A percentile compares a stretch with the other conserved stretches of the same genome.
These are phyloP conservation scores for Urocynchramus pylzowi DNA, from an alignment of 2,113 vertebrate species.

Conservation along the genomic window DNA sequence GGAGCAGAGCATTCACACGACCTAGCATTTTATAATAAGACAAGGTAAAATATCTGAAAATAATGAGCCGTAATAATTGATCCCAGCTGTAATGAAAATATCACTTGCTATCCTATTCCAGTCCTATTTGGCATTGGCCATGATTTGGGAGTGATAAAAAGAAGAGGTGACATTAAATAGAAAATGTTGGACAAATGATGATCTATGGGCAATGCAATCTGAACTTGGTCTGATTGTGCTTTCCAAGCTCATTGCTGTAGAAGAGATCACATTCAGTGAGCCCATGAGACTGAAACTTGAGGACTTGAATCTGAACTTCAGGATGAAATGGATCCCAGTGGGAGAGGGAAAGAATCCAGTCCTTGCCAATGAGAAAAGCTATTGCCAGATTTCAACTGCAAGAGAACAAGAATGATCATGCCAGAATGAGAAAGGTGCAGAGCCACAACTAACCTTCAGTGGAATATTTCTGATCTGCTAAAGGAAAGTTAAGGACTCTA, in stretches of 20 bases:
- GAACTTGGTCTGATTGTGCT: not conserved
- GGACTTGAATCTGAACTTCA: not conserved
- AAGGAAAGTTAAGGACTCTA: not conserved
- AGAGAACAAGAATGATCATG: not conserved
- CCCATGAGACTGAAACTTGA: not conserved
- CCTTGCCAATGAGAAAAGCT: not conserved
- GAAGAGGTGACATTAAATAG: not conserved
- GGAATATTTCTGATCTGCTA: not conserved
- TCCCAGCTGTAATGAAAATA: not conserved
- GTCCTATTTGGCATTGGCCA: not conserved
- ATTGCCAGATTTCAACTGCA: not conserved
- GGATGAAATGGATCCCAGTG: not conserved
- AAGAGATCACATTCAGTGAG: not conserved
- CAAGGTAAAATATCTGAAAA: constrained; percentile 15
- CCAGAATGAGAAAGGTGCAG: not conserved
- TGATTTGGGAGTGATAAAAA: not conserved
- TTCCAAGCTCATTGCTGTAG: not conserved
- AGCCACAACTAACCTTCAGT: not conserved
- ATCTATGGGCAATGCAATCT: not conserved
- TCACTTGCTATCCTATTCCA: not conserved
- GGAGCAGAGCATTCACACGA: not conserved
- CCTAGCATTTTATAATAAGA: not conserved
- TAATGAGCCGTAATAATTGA: constrained; percentile 12
- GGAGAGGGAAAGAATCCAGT: not conserved
- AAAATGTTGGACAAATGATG: not conserved